Percentiles rank a stretch among this genome's conserved stretches.
Evolutionary conservation across 2,113 vertebrate genomes (phyloP).

Genomic region (Xiphorhynchus elegans): DNA sequence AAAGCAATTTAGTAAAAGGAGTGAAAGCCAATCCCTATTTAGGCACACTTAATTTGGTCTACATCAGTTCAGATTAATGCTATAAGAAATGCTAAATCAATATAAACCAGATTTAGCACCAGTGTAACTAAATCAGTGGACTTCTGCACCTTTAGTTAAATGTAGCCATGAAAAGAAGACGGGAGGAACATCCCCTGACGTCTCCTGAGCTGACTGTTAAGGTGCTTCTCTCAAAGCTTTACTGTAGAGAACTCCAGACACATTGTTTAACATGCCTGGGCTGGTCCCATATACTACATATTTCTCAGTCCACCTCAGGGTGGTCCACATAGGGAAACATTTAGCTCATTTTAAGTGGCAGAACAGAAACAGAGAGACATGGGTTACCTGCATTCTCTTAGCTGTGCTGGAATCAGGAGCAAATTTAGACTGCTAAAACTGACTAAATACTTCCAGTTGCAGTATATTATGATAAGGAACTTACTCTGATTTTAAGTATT

Average conservation of each 20-base stretch:
- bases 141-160: slow-evolving; percentile 34
- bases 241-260: neutral
- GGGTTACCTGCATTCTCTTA: neutral
- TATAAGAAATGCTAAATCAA: slow-evolving; percentile 49
- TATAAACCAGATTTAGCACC: slow-evolving; percentile 44
- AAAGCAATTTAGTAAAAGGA: slow-evolving; percentile 50
- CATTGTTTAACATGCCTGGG: neutral
- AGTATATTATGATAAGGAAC: neutral
- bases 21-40: slow-evolving; percentile 43
- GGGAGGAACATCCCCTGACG: accelerated
- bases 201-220: neutral
- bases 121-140: slow-evolving; percentile 38
- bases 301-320: neutral
- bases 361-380: neutral
- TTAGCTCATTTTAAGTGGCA: neutral
- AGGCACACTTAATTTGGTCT: slow-evolving; percentile 46
- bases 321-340: neutral
- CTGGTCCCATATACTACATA: neutral
- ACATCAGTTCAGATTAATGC: slow-evolving; percentile 54
- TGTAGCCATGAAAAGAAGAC: neutral
- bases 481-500: slow-evolving; percentile 32
- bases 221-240: neutral
- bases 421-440: neutral
- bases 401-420: neutral
- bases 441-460: neutral